Conservation (phyloP, 2,888 invertebrate genomes). For the Diplazon laetatorius region DNA sequence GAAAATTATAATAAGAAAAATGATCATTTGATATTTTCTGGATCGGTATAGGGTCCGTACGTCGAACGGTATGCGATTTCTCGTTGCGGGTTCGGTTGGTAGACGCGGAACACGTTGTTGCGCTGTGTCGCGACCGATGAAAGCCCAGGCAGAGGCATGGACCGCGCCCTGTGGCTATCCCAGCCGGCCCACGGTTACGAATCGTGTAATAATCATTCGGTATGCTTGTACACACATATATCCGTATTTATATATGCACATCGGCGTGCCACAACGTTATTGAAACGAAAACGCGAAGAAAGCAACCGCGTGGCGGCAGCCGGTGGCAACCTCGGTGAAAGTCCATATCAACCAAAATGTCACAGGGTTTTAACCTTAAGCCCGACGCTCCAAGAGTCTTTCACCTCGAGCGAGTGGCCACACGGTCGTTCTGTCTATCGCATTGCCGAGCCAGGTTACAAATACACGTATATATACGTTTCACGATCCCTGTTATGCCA, state of each 20-base stretch:
- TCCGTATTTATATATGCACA: background rate
- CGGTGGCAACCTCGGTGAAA: slow-evolving; percentile 75
- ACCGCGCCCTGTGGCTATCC: slow-evolving; percentile 67
- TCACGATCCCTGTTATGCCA: slow-evolving; percentile 46
- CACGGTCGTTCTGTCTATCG: slow-evolving; percentile 41
- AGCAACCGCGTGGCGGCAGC: slow-evolving; percentile 72
- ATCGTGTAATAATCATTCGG: slow-evolving; percentile 44
- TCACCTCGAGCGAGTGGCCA: slow-evolving; percentile 55
- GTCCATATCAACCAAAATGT: slow-evolving; percentile 79
- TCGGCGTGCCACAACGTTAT: slow-evolving; percentile 7
- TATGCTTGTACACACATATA: background rate
- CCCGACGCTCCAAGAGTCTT: slow-evolving; percentile 68
- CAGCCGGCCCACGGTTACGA: slow-evolving; percentile 55
- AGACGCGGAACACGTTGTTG: slow-evolving; percentile 33
- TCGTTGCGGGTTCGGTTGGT: slow-evolving; percentile 4
- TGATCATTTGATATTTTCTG: background rate
- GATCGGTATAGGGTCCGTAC: background rate
- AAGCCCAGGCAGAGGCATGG: slow-evolving; percentile 37
- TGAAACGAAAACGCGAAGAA: slow-evolving; percentile 77
- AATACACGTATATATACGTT: slow-evolving; percentile 29
- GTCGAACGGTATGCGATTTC: background rate
- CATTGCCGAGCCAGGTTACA: background rate
- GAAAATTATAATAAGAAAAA: background rate
- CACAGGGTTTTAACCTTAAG: slow-evolving; percentile 80
- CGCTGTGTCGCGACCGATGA: slow-evolving; percentile 54